These are phyloP conservation scores for Eristalinus aeneus DNA, from an alignment of 2,888 invertebrate species.

Conservation along the genomic window DNA sequence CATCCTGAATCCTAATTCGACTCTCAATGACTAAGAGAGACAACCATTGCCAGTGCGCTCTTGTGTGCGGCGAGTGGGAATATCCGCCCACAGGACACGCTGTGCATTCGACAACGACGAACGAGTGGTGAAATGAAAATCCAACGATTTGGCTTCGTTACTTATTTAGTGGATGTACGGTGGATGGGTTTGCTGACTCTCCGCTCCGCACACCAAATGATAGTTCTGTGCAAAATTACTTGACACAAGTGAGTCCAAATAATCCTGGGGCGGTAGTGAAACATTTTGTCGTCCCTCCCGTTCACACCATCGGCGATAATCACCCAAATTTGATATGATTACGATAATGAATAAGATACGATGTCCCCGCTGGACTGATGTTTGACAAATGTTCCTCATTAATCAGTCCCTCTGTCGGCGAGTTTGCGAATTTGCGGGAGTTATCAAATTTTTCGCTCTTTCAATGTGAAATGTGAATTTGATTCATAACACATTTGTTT, in stretches of 20 bases:
- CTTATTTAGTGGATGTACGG: constrained; percentile 4
- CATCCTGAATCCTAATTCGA: constrained; percentile 45
- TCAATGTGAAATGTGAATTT: constrained; percentile 12
- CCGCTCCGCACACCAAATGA: constrained; percentile 8
- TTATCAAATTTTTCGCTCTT: not conserved
- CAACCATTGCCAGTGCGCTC: not conserved
- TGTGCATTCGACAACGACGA: constrained; percentile 25
- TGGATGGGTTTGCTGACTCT: not conserved
- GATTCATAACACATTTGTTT: constrained; percentile 28
- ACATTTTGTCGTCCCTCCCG: not conserved
- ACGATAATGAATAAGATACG: constrained; percentile 33
- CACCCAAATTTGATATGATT: constrained; percentile 32
- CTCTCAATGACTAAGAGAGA: constrained; percentile 19
- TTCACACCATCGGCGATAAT: constrained; percentile 9
- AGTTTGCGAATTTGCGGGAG: too few species aligned
- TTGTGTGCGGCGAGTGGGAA: constrained; percentile 10
- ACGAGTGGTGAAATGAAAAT: constrained; percentile 10
- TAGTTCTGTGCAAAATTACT: constrained; percentile 36
- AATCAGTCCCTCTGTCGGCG: constrained; percentile 15
- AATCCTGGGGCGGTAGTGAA: constrained; percentile 41
- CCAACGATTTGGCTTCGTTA: not conserved
- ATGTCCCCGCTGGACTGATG: constrained; percentile 14
- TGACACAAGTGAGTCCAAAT: constrained; percentile 35
- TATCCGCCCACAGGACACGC: constrained; percentile 24
- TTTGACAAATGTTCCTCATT: constrained; percentile 46